Evolutionary conservation across 2,797 vertebrate genomes (phyloP).

Genomic region (Gadopsis marmoratus): DNA sequence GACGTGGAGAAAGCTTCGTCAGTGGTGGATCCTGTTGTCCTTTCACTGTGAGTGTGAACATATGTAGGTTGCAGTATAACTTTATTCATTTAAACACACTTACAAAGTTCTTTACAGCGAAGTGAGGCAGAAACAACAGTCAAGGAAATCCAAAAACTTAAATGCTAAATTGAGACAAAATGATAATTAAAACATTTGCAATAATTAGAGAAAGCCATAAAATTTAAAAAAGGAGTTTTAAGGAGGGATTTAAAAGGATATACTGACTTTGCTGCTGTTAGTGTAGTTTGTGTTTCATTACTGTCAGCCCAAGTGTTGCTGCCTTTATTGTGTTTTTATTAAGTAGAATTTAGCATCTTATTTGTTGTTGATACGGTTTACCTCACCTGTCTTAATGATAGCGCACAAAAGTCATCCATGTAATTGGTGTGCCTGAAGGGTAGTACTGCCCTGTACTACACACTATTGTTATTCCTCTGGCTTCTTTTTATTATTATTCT

Average conservation of each 20-base stretch:
- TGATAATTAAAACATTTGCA: not conserved
- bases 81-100: not conserved
- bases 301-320: not conserved
- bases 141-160: not conserved
- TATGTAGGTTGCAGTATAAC: not conserved
- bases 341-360: not conserved
- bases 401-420: not conserved
- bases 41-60: constrained; percentile 90
- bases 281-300: not conserved
- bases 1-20: constrained; percentile 83
- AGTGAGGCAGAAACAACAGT: not conserved
- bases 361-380: not conserved
- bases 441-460: no score
- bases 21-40: constrained; percentile 90
- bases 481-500: no score
- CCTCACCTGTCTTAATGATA: not conserved
- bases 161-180: not conserved
- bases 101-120: not conserved
- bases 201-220: not conserved
- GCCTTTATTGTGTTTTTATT: not conserved
- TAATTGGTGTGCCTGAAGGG: no score
- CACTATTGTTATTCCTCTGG: no score
- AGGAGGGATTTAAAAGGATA: not conserved
- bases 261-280: not conserved
- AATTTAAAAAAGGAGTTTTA: not conserved